Conservation (phyloP, 2,113 vertebrate genomes). For the Tenebrosternarchus preto region DNA sequence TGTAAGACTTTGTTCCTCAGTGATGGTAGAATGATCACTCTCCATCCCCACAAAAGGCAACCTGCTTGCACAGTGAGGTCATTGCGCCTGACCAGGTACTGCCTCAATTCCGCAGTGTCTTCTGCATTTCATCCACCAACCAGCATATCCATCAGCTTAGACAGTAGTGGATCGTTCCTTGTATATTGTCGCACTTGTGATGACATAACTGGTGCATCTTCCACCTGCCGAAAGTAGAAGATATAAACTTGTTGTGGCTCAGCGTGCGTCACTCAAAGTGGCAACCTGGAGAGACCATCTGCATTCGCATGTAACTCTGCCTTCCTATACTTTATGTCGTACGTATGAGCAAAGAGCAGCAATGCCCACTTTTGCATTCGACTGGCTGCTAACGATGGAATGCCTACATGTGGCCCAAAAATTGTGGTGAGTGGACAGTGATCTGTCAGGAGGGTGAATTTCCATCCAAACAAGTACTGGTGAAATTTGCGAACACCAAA, state of each 20-base stretch:
- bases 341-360: no score
- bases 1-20: background rate
- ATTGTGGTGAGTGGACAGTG: conserved; percentile 47
- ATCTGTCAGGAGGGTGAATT: conserved; percentile 36
- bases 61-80: background rate
- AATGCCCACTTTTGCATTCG: conserved; percentile 22
- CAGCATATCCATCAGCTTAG: background rate
- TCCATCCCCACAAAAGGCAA: background rate
- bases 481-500: background rate
- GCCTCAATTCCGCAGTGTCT: background rate
- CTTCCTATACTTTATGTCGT: no score
- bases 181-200: conserved; percentile 32
- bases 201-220: no score
- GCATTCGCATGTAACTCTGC: no score
- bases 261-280: no score
- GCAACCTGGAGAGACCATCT: no score
- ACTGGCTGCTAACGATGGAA: conserved; percentile 55
- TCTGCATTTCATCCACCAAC: background rate
- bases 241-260: no score
- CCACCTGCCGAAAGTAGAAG: no score
- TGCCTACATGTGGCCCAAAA: conserved; percentile 42
- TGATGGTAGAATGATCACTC: background rate
- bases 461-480: background rate
- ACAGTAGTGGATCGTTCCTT: background rate
- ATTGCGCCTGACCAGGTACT: background rate